Evolutionary conservation across 2,797 vertebrate genomes (phyloP), one percentile per base, ranked within the genome.

Genomic region (Tokudaia muenninki): DNA sequence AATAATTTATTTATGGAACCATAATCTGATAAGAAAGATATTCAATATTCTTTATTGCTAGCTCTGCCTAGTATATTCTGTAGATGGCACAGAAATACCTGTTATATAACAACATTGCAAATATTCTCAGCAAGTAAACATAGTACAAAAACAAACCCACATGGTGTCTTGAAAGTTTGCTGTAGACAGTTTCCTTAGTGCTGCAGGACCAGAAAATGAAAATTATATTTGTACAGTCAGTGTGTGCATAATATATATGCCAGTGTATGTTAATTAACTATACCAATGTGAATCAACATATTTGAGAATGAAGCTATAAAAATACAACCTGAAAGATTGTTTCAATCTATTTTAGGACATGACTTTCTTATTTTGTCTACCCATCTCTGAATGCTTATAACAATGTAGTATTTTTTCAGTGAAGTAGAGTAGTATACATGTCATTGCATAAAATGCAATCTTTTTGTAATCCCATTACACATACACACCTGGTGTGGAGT

Each of bases 281-380:
- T 29, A 10, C 34, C 4, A 87, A 87, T 37, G 47, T 19, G 52
- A 87, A 26, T 26, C 65, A 37, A 70, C 10, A 74, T 61, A 79
- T 94, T 31, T 92, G 41, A 79, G n/a, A 83, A 41, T 52, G 21
- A 65, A 94, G 22, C 41, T 83, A 50, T 87, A 52, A 87, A 87
- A 80, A 59, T 41, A 87, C 63, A 63, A 11, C 21, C 34, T 94
- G 16, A 79, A 92, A 50, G 10, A n/a, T 91, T 34, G 3, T 26
- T 90, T 94, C 16, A 84, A 80, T 93, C n/a, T 63, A 37, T 37
- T 87, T 87, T 88, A 55, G 41, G 41, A 26, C 21, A 44, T 47
- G 12, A 17, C 10, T 67, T 91, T 82, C 61, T 16, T 87, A 5
- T 57, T 80, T 77, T 78, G 24, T 19, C 37, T 37, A 90, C 6